These are phyloP conservation scores for Minunthozetes semirufus DNA, from an alignment of 2,888 invertebrate species.

Conservation along the genomic window DNA sequence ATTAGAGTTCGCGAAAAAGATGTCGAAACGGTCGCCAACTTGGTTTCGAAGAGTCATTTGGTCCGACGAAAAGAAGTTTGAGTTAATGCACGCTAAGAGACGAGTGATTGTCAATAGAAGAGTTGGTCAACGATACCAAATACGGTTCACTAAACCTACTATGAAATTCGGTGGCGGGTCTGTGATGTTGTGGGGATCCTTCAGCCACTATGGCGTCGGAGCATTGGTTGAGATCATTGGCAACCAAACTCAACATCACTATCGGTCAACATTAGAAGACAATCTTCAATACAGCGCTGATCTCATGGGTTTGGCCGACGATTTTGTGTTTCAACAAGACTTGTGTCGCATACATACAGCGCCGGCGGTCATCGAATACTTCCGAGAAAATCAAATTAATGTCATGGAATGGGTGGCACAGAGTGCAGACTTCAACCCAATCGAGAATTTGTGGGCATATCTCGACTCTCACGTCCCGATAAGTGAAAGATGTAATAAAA, in stretches of 20 bases:
- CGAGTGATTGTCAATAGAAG: constrained; percentile 10
- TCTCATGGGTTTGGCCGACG: constrained; percentile 17
- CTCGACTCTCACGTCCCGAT: constrained; percentile 27
- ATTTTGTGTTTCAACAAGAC: constrained; percentile 38
- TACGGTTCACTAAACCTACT: constrained; percentile 7
- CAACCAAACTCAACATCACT: constrained; percentile 31
- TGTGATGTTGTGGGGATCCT: constrained; percentile 40
- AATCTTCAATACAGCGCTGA: constrained; percentile 33
- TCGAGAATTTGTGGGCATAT: constrained; percentile 37
- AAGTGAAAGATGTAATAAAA: background rate
- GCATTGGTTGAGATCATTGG: constrained; percentile 32
- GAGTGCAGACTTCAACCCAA: constrained; percentile 37
- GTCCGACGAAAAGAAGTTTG: constrained; percentile 35
- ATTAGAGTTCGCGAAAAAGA: background rate
- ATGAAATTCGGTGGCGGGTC: constrained; percentile 39
- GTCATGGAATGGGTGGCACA: constrained; percentile 33
- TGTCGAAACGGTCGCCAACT: background rate
- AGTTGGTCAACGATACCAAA: background rate
- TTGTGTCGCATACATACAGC: constrained; percentile 37
- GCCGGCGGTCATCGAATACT: constrained; percentile 25
- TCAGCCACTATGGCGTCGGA: constrained; percentile 35
- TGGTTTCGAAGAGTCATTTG: constrained; percentile 27
- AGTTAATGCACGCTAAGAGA: constrained; percentile 10
- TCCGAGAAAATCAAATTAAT: constrained; percentile 34
- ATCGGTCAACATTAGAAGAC: constrained; percentile 32